Evolutionary conservation across 2,888 invertebrate genomes (phyloP), one percentile per base, ranked within the genome.

Genomic region (Scaeva pyrastri): DNA sequence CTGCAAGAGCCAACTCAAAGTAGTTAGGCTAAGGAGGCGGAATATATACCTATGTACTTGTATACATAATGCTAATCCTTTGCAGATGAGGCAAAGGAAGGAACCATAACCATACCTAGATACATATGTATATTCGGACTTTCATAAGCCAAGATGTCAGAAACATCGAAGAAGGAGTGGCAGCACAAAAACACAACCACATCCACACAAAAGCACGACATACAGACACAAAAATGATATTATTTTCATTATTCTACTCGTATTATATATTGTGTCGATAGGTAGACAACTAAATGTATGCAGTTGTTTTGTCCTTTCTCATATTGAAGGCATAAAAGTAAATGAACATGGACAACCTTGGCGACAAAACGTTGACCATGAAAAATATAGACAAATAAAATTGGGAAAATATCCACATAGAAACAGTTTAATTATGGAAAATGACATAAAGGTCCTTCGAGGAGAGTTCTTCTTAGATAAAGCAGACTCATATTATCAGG

Each of bases 21-120:
- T 8, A 56, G 43, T 41, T 8, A 12, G 8, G 3, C 41, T 48
- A 19, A 26, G 16, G 19, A 14, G 7, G 21, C 66, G 8, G 39
- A 58, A 50, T n/a, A 23, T n/a, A n/a, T n/a, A n/a, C n/a, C n/a
- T n/a, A n/a, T n/a, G n/a, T n/a, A n/a, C n/a, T n/a, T 39, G 10
- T 41, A 45, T 12, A 39, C 43, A 75, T 23, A 56, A 68, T 58
- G 31, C 26, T 70, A 70, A 76, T 68, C 68, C 60, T 70, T 68
- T 64, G 55, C 48, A 43, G 21, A 41, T 58, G 36, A 72, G 21
- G 66, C 0, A 6, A 36, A 43, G 43, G n/a, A 60, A 41, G 19
- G 26, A 66, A 48, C 52, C 21, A 26, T 14, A 50, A 39, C 4
- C 26, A 26, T 55, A n/a, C 21, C 50, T 31, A 39, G 21, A 2